These are phyloP conservation scores for Mohoua ochrocephala DNA, from an alignment of 2,113 vertebrate species.

Conservation along the genomic window DNA sequence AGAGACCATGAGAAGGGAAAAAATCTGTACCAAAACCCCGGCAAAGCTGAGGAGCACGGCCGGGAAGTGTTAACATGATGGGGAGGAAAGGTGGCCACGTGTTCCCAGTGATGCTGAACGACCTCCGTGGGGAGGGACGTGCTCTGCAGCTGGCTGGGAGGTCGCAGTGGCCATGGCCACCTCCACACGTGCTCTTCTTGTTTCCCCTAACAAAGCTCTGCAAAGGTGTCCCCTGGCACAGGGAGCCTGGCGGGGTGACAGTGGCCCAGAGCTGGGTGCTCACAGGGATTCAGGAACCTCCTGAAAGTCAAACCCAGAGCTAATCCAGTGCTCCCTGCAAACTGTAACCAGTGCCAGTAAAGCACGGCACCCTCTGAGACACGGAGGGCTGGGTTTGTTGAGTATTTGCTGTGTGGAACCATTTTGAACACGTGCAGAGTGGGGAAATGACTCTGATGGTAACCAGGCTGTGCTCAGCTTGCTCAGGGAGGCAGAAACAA, in stretches of 20 bases:
- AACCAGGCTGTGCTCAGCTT: not conserved
- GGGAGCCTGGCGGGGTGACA: not conserved
- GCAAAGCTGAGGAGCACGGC: not conserved
- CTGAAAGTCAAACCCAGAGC: not conserved
- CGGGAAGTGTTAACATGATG: fast-evolving
- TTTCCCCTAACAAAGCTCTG: not conserved
- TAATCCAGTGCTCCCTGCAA: not conserved
- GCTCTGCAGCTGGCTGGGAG: not conserved
- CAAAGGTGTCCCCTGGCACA: not conserved
- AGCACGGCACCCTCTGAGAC: not conserved
- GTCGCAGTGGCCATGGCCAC: not conserved
- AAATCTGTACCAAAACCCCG: fast-evolving
- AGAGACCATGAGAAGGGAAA: not conserved
- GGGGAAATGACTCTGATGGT: not conserved
- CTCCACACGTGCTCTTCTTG: not conserved
- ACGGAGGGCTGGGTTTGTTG: not conserved
- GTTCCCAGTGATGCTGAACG: not conserved
- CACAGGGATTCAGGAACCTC: not conserved
- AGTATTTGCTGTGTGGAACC: not conserved
- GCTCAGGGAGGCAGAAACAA: not conserved
- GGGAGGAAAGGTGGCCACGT: not conserved
- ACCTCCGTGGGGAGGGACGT: not conserved
- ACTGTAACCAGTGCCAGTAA: fast-evolving
- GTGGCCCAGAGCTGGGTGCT: not conserved
- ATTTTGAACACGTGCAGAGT: not conserved